Evolutionary conservation across 2,113 vertebrate species (phyloP), one percentile per base, ranked within the genome.

Genomic region (Morone saxatilis): DNA sequence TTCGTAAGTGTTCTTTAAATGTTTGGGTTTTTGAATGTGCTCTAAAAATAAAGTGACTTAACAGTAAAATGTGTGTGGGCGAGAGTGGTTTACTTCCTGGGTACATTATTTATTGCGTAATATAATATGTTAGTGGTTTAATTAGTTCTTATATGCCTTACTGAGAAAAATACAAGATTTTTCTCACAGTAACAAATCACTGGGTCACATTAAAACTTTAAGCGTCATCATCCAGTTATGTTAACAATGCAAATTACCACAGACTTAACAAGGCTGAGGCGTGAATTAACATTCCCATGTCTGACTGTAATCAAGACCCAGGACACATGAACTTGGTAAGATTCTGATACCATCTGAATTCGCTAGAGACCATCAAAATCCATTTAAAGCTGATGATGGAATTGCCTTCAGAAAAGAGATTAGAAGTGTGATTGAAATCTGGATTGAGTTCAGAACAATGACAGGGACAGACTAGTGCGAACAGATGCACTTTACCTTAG

Each of bases 241-340:
- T 19, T 74, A 73, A 73, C 67, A 65, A 65, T 38, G 56, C 78
- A 69, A 56, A 70, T 54, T 12, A 63, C 63, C 25, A 38, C 76
- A 56, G 22, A 48, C 43, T 81, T 38, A 54, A 71, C 40, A 10
- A 86, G 65, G 43, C 48, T 20, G 71, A 38, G 40, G 57, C 71
- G 48, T 22, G 70, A 69, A 88, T 74, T 47, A 84, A 81, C 62
- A 38, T 54, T 81, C 19, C 45, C 19, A 66, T 36, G 54, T 74
- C 80, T 65, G 71, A 38, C 43, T 31, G 41, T 43, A 40, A 75
- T 41, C 66, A 77, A 80, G 67, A 65, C 57, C 53, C n/a, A 17
- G 57, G 41, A 36, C 14, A 22, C 63, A 47, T 36, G 14, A 48
- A 22, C 57, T 4, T 12, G 17, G 45, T 20, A 19, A 4, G 12